Base-by-base conservation (phyloP, 1,140 invertebrate species). In the Aphelinus atriplicis region DNA sequence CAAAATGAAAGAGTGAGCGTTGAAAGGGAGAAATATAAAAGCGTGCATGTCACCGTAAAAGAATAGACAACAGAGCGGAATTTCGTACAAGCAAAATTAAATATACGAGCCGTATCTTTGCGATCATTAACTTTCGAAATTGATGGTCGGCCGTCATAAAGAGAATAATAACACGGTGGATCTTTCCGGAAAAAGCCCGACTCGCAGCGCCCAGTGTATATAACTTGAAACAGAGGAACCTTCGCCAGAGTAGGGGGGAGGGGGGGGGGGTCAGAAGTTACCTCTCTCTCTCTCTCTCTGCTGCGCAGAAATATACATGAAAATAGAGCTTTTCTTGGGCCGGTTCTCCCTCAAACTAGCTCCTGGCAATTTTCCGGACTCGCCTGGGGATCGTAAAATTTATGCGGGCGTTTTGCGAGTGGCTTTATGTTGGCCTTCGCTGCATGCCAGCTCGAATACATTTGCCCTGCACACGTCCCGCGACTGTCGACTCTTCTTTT, bases 331-430 rank as follows among this genome's bases (percentile, higher is more conserved):
- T 9, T n/a, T 47, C 62, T 10, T 43, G 3, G 26, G 50, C 43
- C 64, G 68, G 55, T 57, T 56, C 51, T 66, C 56, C 60, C 65
- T 57, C 73, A 67, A 67, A 78, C 75, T 74, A 74, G 77, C 75
- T 81, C 60, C 75, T 63, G 77, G 78, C 75, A 80, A 81, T 83
- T 83, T 79, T 80, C 79, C 77, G 66, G 71, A 65, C 76, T 80
- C 72, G 78, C 75, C 63, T 62, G 69, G 73, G 71, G 73, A 56
- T 75, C 79, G 72, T 82, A 83, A 83, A 82, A 81, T 83, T 82
- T 81, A 82, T 82, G 78, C 78, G 62, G 55, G 66, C 78, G 58
- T 80, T 79, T 78, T 78, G 73, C 78, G 79, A 26, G 26, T 26
- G 26, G 26, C 26, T 26, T 26, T 26, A 26, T 26, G 26, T 26